Base-by-base conservation (phyloP, 2,797 vertebrate species). In the Hydrocynus forskahlii region DNA sequence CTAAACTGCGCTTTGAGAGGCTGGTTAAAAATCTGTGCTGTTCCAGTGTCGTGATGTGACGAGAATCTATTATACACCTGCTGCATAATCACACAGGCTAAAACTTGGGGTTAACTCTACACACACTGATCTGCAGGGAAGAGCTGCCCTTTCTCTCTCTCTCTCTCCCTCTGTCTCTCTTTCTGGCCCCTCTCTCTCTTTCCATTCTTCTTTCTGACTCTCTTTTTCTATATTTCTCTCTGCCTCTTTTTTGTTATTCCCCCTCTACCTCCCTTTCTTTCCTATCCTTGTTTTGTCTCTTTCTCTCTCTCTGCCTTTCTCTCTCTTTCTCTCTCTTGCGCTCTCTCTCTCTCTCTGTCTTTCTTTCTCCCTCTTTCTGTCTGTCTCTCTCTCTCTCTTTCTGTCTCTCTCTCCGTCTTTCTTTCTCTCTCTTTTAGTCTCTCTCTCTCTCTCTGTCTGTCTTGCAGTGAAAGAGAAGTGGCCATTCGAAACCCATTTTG, bases 401-500 rank as follows among this genome's bases (percentile, higher is more conserved):
- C 21, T 38, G 69, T 23, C 75, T 82, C n/a, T 62, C 10, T 5
- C 12, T 62, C 21, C 25, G 2, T 25, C 21, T 38, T 19, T 43
- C 64, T n/a, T 17, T 43, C 35, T 81, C 85, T 86, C 82, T 80
- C 23, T 50, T 57, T n/a, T n/a, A n/a, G n/a, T 29, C 29, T 29
- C 29, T 21, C 8, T 6, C 10, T 13, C n/a, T 62, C 10, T 5
- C 12, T 62, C 21, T 62, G 2, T 25, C 21, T 38, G 69, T 23
- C 75, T 82, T 81, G 81, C 62, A 78, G 70, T 25, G 66, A 21
- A 73, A 62, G 48, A 75, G 78, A 60, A 50, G 59, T 60, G 76
- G 83, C 76, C 79, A 85, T 83, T 80, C 83, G 76, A 88, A 87
- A 85, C 82, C 79, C 76, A 85, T 87, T 90, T 89, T 78, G 25